phyloP scores from a whole-genome alignment of 1,140 invertebrate species.

The Drosophila prosaltans region DNA sequence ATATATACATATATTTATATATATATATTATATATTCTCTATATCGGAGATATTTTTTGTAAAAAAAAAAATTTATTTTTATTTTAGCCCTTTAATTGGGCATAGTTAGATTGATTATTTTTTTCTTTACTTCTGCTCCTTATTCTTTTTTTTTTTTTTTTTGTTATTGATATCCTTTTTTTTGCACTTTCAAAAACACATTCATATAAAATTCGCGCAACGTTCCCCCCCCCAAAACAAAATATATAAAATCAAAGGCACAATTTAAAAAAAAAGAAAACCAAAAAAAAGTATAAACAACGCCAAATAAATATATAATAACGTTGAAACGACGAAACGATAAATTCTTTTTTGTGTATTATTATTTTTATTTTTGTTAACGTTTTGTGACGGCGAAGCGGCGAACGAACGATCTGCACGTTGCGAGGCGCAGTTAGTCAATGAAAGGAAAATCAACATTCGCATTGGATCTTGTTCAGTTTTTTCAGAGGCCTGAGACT shows the following conservation, averaged over 20 bases:
- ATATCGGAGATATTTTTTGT: background rate
- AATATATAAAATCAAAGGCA: background rate
- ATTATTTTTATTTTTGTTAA: background rate
- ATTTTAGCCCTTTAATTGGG: conserved; percentile 26
- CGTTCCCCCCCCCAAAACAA: background rate
- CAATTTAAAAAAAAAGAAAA: conserved; percentile 5
- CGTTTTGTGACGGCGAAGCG: conserved; percentile 25
- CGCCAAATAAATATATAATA: background rate
- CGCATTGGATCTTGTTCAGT: conserved; percentile 81
- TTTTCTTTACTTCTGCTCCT: background rate
- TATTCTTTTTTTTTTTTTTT: background rate
- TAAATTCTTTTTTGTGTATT: no score
- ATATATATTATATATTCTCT: conserved; percentile 1
- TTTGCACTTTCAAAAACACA: background rate
- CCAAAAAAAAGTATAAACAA: background rate
- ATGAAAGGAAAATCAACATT: conserved; percentile 82
- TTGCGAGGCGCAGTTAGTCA: conserved; percentile 73
- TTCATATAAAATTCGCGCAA: conserved; percentile 21
- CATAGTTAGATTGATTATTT: conserved; percentile 40
- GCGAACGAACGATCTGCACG: conserved; percentile 67
- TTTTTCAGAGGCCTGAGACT: conserved; percentile 46
- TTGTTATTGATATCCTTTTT: background rate
- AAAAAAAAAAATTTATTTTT: background rate
- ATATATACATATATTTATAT: background rate
- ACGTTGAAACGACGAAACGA: conserved; percentile 26